Conservation (phyloP, 2,797 vertebrate species). For the Simalia tracyae region DNA sequence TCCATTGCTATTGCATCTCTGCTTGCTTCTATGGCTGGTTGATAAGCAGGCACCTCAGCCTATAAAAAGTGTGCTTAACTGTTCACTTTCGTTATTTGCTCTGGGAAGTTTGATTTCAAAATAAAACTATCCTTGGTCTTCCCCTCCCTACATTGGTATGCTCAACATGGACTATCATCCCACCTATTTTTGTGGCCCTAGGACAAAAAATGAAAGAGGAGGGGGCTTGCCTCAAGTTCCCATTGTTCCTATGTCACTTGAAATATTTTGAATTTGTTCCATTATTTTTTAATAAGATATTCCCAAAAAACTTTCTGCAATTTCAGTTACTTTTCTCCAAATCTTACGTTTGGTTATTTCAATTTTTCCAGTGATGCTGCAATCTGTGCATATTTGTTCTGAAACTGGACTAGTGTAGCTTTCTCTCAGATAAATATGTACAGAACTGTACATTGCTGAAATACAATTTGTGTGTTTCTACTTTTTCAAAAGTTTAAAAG, state of each 20-base stretch:
- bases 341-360: neutral
- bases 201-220: neutral
- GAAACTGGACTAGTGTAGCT: neutral
- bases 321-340: neutral
- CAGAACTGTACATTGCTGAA: conserved; percentile 7
- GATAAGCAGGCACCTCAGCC: neutral
- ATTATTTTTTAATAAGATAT: neutral
- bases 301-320: neutral
- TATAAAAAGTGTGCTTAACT: neutral
- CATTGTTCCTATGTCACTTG: neutral
- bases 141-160: neutral
- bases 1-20: neutral
- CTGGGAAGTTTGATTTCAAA: neutral
- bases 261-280: neutral
- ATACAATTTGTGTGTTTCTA: conserved; percentile 45
- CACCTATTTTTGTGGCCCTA: neutral
- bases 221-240: neutral
- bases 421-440: neutral
- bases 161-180: neutral
- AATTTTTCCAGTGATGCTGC: neutral
- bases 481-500: conserved; percentile 37
- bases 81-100: neutral
- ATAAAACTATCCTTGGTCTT: neutral
- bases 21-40: neutral
- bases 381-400: neutral